Evolutionary conservation across 2,113 vertebrate species (phyloP), one percentile per base, ranked within the genome.

Genomic region (Misgurnus anguillicaudatus): DNA sequence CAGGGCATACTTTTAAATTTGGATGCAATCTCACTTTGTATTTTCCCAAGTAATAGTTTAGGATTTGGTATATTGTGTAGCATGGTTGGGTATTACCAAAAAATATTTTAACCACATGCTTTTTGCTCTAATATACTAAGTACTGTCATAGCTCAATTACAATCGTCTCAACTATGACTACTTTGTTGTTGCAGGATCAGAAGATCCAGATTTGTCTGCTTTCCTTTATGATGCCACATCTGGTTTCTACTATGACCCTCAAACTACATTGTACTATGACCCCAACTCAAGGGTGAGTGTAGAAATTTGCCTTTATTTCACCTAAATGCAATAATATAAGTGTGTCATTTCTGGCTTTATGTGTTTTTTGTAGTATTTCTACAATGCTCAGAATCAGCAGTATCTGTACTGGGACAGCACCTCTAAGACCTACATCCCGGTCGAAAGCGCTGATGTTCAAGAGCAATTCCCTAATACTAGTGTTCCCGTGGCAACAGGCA

Each of bases 201-300:
- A 95, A 55, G 92, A 92, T 14, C 95, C 95, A 47, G 97, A 98
- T 87, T 90, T 93, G 38, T 91, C 93, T 78, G 96, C 92, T 42
- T 99, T 98, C 80, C 91, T 98, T 78, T 99, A 95, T 58, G 96
- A 99, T 85, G 94, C 96, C 83, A 96, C 96, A 10, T 98, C 97
- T 57, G 98, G 98, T 80, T 97, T 96, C 89, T 99, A 95, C 90
- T 98, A 97, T 0, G 95, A 99, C 82, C 97, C 98, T 0, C 94
- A 97, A 89, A 96, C 96, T 8, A 96, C 94, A 4, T 90, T 96
- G 10, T 98, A 98, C 80, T 98, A 97, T 75, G 96, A 98, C 81
- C 94, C 95, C 0, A 94, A 90, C 84, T 96, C 95, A 19, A 95
- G 96, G 93, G 98, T 98, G 85, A 92, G 93, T 83, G 55, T 31